Conservation (phyloP, 23 tunicate species). For the Halocynthia roretzi region DNA sequence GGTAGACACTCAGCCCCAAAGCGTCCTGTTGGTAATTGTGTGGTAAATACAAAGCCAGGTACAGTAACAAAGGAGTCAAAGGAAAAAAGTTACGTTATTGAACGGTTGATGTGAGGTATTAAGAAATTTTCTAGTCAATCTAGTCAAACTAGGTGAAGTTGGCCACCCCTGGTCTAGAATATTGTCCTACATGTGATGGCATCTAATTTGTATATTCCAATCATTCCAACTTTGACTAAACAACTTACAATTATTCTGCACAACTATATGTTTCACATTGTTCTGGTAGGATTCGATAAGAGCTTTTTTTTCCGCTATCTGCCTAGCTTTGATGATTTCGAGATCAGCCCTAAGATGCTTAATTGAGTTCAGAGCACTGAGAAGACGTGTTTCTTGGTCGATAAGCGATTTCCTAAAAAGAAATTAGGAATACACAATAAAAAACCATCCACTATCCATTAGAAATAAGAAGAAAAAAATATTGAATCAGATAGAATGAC, state of each 20-base stretch:
- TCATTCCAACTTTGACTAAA: background rate
- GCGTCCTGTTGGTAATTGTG: no score
- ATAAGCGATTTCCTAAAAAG: conserved; percentile 48
- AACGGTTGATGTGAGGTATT: no score
- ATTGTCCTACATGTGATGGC: no score
- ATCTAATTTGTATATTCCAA: no score
- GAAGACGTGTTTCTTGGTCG: conserved; percentile 35
- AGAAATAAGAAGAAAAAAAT: background rate
- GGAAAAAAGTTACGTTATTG: no score
- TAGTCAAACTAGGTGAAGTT: no score
- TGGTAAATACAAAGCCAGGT: no score
- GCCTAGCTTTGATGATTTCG: conserved; percentile 21
- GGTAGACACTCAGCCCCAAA: no score
- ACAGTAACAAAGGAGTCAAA: no score
- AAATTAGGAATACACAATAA: background rate
- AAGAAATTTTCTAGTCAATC: no score
- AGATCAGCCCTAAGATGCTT: conserved; percentile 19
- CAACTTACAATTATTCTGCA: conserved; percentile 27
- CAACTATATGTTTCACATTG: conserved; percentile 22
- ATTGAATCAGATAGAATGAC: conserved; percentile 1
- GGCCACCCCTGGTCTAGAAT: no score
- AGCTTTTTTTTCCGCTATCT: conserved; percentile 7
- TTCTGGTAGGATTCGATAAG: conserved; percentile 41
- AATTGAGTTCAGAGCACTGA: conserved; percentile 29
- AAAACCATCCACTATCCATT: background rate